Percentiles rank a stretch among this genome's conserved stretches.
Conservation (phyloP, 2,888 invertebrate species). For the Cerceris rybyensis region DNA sequence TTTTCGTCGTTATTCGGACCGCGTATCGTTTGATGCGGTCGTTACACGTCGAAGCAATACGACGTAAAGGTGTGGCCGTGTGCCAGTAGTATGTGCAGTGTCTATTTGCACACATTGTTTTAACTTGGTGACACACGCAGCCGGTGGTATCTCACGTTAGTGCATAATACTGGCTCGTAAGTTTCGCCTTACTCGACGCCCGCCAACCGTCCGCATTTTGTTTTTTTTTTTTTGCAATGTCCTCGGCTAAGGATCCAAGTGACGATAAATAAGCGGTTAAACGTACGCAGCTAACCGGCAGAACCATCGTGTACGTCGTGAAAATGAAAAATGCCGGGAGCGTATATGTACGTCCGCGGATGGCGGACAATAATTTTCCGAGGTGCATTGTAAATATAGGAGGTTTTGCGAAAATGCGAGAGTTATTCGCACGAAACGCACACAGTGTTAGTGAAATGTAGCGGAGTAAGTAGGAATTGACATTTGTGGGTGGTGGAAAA, state of each 20-base stretch:
- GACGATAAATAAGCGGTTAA: slow-evolving; percentile 9
- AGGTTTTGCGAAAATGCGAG: too few species aligned
- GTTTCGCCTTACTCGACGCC: slow-evolving; percentile 21
- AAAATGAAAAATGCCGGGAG: slow-evolving; percentile 8
- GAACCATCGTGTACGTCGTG: slow-evolving; percentile 5
- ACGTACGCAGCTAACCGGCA: neutral
- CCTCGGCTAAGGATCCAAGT: slow-evolving; percentile 2
- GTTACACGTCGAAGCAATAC: slow-evolving; percentile 55
- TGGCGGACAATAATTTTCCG: slow-evolving; percentile 24
- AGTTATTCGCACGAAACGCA: too few species aligned
- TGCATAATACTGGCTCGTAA: slow-evolving; percentile 28
- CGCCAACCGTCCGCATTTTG: neutral
- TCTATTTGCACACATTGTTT: slow-evolving; percentile 50
- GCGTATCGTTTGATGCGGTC: slow-evolving; percentile 57
- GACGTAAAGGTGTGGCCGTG: slow-evolving; percentile 56
- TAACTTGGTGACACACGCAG: slow-evolving; percentile 29
- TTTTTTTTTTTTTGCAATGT: neutral
- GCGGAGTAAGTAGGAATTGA: too few species aligned
- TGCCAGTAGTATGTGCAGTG: slow-evolving; percentile 44
- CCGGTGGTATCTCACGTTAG: slow-evolving; percentile 28
- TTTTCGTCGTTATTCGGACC: slow-evolving; percentile 57
- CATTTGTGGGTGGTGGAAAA: too few species aligned
- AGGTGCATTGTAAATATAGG: neutral
- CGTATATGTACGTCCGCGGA: neutral
- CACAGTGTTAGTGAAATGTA: too few species aligned